These are phyloP conservation scores for Esox lucius DNA, from an alignment of 2,797 vertebrate genomes.

Conservation along the genomic window DNA sequence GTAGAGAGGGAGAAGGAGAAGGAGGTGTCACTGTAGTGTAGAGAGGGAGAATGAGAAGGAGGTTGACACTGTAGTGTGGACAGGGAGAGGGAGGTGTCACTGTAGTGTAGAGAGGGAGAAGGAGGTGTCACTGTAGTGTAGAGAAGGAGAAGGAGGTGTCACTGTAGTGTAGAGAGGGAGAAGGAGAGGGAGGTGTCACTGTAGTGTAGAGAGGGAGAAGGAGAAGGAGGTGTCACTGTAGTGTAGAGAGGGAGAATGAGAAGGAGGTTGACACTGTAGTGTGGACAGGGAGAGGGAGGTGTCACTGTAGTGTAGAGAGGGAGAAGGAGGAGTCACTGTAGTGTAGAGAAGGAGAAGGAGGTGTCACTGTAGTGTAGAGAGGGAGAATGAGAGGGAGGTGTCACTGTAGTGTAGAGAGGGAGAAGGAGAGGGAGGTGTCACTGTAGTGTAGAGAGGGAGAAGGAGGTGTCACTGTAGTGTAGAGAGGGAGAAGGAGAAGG, in stretches of 20 bases:
- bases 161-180: background rate
- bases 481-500: slow-evolving; percentile 3
- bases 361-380: background rate
- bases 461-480: background rate
- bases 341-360: slow-evolving; percentile 2
- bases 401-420: background rate
- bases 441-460: slow-evolving; percentile 5
- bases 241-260: slow-evolving; percentile 11
- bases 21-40: background rate
- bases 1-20: slow-evolving; percentile 8
- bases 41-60: slow-evolving; percentile 3
- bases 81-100: background rate
- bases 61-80: background rate
- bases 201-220: background rate
- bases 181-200: background rate
- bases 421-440: background rate
- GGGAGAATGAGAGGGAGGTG: background rate
- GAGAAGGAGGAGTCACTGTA: background rate
- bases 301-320: background rate
- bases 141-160: background rate
- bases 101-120: slow-evolving; percentile 3
- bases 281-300: slow-evolving; percentile 3
- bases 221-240: background rate
- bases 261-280: too few species aligned
- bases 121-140: background rate